Base-by-base conservation (phyloP, 2,797 vertebrate genomes). In the Coracias cyanogaster region DNA sequence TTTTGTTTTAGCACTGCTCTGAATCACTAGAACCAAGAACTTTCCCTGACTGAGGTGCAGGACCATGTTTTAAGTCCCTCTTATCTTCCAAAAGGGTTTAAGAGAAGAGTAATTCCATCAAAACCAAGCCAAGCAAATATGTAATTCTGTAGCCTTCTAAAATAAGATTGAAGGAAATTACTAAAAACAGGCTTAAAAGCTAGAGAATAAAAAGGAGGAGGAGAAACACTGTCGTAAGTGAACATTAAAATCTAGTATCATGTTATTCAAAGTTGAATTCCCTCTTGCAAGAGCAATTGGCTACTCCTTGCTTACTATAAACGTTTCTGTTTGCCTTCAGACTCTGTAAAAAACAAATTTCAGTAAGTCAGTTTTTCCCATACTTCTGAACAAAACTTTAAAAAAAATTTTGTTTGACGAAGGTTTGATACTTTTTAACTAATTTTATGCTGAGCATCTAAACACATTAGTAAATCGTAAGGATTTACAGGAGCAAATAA, bases 161-260 rank as follows among this genome's bases (percentile, higher is more conserved):
- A 85, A 31, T 41, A 60, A 87, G 43, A 82, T 26, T 25, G 51
- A 26, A 83, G 48, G 35, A 60, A 86, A 74, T 70, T 12, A 77
- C 15, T 54, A 58, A 69, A 79, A 86, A 7, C 5, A 29, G 33
- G 17, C n/a, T 2, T 58, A 82, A 81, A 45, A 52, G 5, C 2
- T 14, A 37, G 5, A 61, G 7, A 22, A 39, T 55, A 25, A 66
- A 70, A 82, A 26, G 3, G 3, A 1, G 1, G 3, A 1, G 45
- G 43, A 43, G 12, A 81, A n/a, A 24, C 11, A 58, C 69, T 4
- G 7, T 15, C 52, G 70, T 15, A 37, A 0, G 0, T 37, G 26
- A 76, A 20, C 31, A 54, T 21, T 39, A 43, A 76, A 76, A 80
- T n/a, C n/a, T 62, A 45, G 9, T 39, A 70, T 26, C 18, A 55